Evolutionary conservation across 2,888 invertebrate genomes (phyloP), one percentile per base, ranked within the genome.

Genomic region (Nymphalis polychloros): DNA sequence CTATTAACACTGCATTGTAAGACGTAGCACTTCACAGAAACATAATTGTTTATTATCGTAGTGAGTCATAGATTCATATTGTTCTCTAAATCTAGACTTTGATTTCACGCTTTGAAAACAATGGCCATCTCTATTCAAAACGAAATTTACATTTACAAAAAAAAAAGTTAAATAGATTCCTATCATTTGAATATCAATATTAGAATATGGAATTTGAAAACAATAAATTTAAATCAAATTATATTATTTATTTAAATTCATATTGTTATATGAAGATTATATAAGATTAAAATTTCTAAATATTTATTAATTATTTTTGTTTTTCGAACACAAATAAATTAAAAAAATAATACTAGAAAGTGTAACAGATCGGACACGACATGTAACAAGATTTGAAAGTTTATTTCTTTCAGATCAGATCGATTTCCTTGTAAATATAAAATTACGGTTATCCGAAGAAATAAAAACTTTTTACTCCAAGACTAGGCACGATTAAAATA

Each of bases 301-400:
- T 20, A 47, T 47, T 17, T 20, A 6, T 31, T 55, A 2, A 23
- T 55, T 3, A 7, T 23, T 17, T 27, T 17, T 41, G 13, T 13
- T 41, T 41, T 41, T 13, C 0, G 41, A 41, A 41, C 41, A 31
- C 8, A 19, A 5, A 41, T 41, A 2, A 61, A 23, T 61, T 13
- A 61, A 66, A 41, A 61, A 31, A 53, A 48, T 48, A 31, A 47
- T 31, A 61, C 61, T 55, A 61, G 66, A 66, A 66, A 66, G 66
- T 66, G 66, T 66, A 66, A 61, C 66, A 48, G 66, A 66, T 66
- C 52, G 48, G 53, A 61, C 66, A 66, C 66, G 66, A 66, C 52
- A 66, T 61, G 53, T 66, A 53, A 61, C 41, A 48, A 53, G 31
- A 61, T 66, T 66, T 61, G 66, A 66, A 66, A 66, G 66, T 66